Percentiles rank a stretch among this genome's conserved stretches.
Evolutionary conservation across 1,140 invertebrate species (phyloP).

Genomic region (Pteromalus puparum): DNA sequence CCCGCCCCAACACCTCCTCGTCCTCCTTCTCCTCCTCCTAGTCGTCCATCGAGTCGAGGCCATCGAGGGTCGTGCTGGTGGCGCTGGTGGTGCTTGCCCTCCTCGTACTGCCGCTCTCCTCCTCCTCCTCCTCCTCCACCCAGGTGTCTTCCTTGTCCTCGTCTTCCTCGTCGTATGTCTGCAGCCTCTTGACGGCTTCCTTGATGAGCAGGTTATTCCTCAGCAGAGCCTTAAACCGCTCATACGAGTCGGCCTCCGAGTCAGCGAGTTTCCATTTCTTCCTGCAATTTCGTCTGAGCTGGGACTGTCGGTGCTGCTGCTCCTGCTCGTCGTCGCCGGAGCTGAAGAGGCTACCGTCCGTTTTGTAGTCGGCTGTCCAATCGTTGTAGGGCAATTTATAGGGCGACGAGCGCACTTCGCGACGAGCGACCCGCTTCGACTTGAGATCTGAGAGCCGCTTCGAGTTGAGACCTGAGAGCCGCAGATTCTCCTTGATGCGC

Average conservation of each 20-base stretch:
- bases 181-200: slow-evolving; percentile 82
- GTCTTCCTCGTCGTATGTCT: slow-evolving; percentile 73
- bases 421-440: slow-evolving; percentile 65
- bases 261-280: not conserved
- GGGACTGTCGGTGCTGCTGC: slow-evolving; percentile 53
- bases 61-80: slow-evolving; percentile 25
- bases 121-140: not conserved
- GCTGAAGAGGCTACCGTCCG: not conserved
- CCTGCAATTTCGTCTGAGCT: slow-evolving; percentile 61
- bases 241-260: slow-evolving; percentile 79
- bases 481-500: slow-evolving; percentile 82
- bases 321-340: slow-evolving; percentile 48
- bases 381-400: slow-evolving; percentile 77
- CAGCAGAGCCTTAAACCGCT: slow-evolving; percentile 80
- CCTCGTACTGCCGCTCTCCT: not conserved
- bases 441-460: slow-evolving; percentile 75
- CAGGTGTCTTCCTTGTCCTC: slow-evolving; percentile 2
- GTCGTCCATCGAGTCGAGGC: slow-evolving; percentile 63
- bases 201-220: slow-evolving; percentile 82
- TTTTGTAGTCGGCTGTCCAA: slow-evolving; percentile 64
- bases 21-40: slow-evolving; percentile 70
- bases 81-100: not conserved
- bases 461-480: slow-evolving; percentile 75
- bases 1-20: not conserved
- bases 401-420: slow-evolving; percentile 77